Conservation (phyloP, 2,113 vertebrate species). For the Nerophis ophidion region DNA sequence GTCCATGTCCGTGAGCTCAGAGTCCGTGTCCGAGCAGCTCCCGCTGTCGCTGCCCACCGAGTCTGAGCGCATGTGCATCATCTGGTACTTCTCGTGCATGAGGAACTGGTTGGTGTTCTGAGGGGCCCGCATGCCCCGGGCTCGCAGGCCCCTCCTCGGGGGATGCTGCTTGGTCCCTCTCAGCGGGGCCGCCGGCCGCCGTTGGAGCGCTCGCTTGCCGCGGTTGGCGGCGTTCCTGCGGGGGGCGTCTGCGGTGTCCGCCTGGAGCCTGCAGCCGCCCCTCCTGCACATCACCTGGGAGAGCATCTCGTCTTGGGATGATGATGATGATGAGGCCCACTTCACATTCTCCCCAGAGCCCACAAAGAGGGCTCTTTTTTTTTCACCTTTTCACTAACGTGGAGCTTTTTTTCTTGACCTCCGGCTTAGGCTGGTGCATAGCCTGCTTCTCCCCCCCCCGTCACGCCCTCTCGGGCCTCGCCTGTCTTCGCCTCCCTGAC, state of each 20-base stretch:
- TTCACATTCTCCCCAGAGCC: constrained; percentile 47
- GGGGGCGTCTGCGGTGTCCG: constrained; percentile 18
- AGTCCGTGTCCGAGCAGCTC: constrained; percentile 76
- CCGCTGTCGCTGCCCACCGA: constrained; percentile 79
- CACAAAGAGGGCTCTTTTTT: constrained; percentile 35
- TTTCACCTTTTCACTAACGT: constrained; percentile 82
- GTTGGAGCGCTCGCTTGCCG: constrained; percentile 42
- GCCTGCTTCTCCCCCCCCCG: constrained; percentile 68
- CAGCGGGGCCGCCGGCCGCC: constrained; percentile 42
- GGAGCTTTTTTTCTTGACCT: constrained; percentile 81
- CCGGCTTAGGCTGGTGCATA: constrained; percentile 77
- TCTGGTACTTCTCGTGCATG: constrained; percentile 84
- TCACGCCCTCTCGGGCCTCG: constrained; percentile 47
- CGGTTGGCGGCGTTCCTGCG: constrained; percentile 27
- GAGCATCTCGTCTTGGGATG: constrained; percentile 39
- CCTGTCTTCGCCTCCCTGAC: constrained; percentile 15
- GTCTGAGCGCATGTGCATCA: constrained; percentile 82
- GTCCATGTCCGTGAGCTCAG: constrained; percentile 82
- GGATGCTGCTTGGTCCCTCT: constrained; percentile 34
- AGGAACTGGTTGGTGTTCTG: constrained; percentile 88
- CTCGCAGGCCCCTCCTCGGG: constrained; percentile 53
- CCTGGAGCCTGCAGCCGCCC: constrained; percentile 41
- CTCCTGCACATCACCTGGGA: constrained; percentile 51
- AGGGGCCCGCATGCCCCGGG: constrained; percentile 80
- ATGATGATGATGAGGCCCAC: constrained; percentile 8